Conservation (phyloP, 2,797 vertebrate genomes). For the Capromys pilorides region DNA sequence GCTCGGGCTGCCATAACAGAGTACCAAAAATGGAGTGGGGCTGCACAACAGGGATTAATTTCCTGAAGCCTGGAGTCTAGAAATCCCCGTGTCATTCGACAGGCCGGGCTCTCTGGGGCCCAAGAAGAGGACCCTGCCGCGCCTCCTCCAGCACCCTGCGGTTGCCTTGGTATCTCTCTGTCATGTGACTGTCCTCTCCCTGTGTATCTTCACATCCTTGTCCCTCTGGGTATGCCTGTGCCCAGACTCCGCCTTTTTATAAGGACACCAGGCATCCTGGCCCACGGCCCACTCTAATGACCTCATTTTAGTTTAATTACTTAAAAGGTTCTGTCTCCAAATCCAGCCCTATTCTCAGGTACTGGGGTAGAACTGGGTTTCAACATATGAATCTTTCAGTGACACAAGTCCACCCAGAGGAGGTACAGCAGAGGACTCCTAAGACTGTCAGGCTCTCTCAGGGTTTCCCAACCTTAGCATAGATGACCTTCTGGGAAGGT, state of each 20-base stretch:
- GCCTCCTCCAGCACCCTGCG: not conserved
- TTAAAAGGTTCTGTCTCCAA: not conserved
- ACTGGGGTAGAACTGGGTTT: not conserved
- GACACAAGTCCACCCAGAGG: not conserved
- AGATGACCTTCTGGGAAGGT: not conserved
- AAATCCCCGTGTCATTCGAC: not conserved
- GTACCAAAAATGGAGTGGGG: not conserved
- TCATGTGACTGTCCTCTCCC: not conserved
- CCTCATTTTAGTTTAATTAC: slow-evolving; percentile 12
- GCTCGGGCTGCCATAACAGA: not conserved
- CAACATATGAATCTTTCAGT: not conserved
- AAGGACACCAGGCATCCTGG: not conserved
- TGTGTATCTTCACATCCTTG: not conserved
- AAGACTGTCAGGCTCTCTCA: too few species aligned
- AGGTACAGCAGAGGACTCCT: not conserved
- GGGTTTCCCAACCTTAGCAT: not conserved
- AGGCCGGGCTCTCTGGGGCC: fast-evolving
- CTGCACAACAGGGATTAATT: not conserved
- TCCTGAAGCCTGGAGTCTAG: not conserved
- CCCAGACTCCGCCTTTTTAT: not conserved
- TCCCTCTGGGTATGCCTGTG: not conserved
- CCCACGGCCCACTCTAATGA: not conserved
- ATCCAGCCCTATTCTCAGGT: not conserved
- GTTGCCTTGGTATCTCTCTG: not conserved
- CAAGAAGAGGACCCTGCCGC: not conserved